Evolutionary conservation across 2,113 vertebrate genomes (phyloP).

Genomic region (Spilogale gracilis): DNA sequence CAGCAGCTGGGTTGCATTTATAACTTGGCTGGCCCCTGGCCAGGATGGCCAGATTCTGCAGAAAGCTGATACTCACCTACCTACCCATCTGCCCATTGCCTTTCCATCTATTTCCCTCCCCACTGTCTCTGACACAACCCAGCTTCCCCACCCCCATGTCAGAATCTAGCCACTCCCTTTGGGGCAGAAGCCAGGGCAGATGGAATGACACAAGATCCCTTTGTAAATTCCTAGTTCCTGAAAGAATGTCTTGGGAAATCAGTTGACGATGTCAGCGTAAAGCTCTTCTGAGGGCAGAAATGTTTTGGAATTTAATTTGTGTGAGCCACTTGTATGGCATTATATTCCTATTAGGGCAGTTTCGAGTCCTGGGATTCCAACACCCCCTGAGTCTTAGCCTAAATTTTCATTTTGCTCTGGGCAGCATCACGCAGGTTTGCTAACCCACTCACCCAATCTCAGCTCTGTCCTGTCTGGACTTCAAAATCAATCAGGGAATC

Average conservation of each 20-base stretch:
- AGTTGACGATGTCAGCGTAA: not conserved
- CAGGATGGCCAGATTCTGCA: not conserved
- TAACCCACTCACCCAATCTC: not conserved
- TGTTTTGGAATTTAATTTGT: not conserved
- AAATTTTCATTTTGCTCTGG: slow-evolving; percentile 23
- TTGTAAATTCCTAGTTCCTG: not conserved
- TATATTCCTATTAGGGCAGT: not conserved
- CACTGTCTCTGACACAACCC: not conserved
- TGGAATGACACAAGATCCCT: not conserved
- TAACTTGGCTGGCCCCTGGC: not conserved
- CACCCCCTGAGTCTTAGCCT: slow-evolving; percentile 32
- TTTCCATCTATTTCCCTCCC: not conserved
- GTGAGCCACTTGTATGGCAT: not conserved
- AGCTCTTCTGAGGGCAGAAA: slow-evolving; percentile 6
- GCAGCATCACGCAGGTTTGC: not conserved
- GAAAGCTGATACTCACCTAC: not conserved
- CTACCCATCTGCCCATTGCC: not conserved
- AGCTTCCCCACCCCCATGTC: not conserved
- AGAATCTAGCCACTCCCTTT: not conserved
- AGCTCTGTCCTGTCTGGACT: not conserved
- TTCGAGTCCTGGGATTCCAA: not conserved
- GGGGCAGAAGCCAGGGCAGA: slow-evolving; percentile 28
- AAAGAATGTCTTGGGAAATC: not conserved
- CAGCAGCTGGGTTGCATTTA: not conserved
- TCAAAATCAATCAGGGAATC: not conserved